Conservation (phyloP, 2,113 vertebrate genomes). For the Mus spicilegus region DNA sequence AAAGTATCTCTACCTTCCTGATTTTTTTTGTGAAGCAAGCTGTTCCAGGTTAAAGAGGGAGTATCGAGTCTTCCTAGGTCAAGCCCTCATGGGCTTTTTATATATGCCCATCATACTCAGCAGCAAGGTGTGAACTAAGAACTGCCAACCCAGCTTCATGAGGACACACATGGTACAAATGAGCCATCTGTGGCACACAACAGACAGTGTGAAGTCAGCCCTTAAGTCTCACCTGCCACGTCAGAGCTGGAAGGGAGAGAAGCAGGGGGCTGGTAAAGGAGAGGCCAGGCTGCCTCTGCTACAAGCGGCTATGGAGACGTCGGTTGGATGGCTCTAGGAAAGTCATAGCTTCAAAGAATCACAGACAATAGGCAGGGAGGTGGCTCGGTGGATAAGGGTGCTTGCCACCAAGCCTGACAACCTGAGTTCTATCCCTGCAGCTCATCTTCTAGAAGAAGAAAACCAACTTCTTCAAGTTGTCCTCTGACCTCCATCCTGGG, state of each 20-base stretch:
- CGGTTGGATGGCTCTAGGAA: neutral
- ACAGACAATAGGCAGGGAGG: neutral
- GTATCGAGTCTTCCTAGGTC: neutral
- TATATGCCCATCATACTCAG: too few species aligned
- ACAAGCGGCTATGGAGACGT: accelerated
- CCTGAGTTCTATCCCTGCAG: neutral
- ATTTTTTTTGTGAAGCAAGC: neutral
- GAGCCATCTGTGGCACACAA: accelerated
- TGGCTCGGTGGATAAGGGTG: neutral
- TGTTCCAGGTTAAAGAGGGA: neutral
- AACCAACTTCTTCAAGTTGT: neutral
- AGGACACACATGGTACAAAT: neutral
- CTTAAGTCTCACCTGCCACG: neutral
- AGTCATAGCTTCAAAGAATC: neutral
- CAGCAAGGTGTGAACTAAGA: neutral
- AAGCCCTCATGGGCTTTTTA: neutral
- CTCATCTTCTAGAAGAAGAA: neutral
- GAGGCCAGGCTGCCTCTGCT: neutral
- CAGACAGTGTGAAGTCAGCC: neutral
- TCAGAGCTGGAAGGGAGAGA: neutral
- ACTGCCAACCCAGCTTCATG: neutral
- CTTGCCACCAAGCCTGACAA: neutral
- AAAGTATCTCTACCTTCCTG: neutral
- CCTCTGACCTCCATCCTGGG: neutral
- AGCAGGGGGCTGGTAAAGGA: neutral